Base-by-base conservation (phyloP, 2,888 invertebrate genomes). In the Uropetala carovei region DNA sequence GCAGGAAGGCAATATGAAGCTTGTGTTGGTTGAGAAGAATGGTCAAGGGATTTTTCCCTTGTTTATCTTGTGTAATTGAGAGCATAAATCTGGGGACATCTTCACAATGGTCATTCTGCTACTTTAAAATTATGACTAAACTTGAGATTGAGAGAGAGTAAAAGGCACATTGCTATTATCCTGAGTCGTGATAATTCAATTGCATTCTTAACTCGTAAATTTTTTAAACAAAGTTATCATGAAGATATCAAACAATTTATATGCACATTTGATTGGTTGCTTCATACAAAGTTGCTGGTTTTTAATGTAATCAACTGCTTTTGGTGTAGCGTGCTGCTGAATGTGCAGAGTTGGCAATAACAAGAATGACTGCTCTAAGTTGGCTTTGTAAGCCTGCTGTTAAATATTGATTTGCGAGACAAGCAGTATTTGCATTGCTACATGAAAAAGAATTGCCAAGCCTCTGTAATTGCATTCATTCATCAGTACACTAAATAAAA, bases 231-330 rank as follows among this genome's bases (percentile, higher is more conserved):
- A 89, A 64, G 89, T 89, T 89, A 89, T 92, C 82, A 92, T 92
- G 81, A 92, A 92, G 82, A 89, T 89, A 89, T 89, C 89, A 83
- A 83, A 83, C 83, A 64, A 89, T 89, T 89, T 89, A 89, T 89
- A 89, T 89, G 89, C 89, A 89, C 89, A 89, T 89, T 92, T 92
- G 82, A 92, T 92, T 92, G 92, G 92, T 92, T 92, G 92, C 92
- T 92, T 92, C 82, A 92, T 92, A 92, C 27, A 89, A 89, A 89
- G 89, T 89, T 89, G 89, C 89, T 82, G 92, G 81, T 82, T 92
- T 57, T 92, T 92, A 92, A 92, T 92, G 92, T 92, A 92, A 92
- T 92, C 82, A 82, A 92, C 82, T 92, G 92, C 92, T 92, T 92
- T 92, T 82, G 82, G 92, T 92, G 92, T 92, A 92, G 92, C 92